phyloP scores from a whole-genome alignment of 2,113 vertebrate genomes.

The Struthidea cinerea region DNA sequence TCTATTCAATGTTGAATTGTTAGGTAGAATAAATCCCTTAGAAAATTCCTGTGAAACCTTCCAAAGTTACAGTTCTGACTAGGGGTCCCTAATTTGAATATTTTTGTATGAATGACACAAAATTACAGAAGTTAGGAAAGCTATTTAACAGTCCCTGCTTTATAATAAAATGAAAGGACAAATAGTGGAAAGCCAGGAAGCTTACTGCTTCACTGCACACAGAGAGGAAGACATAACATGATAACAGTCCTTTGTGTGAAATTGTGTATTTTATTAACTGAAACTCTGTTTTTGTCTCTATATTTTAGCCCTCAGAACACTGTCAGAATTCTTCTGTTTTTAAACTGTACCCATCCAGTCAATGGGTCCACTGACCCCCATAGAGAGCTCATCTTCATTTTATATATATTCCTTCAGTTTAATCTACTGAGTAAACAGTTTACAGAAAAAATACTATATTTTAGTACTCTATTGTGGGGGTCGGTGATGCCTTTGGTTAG shows the following conservation, averaged over 20 bases:
- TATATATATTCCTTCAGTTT: background rate
- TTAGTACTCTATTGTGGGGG: no score
- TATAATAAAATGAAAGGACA: background rate
- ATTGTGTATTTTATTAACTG: background rate
- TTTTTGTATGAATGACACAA: background rate
- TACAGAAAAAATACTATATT: background rate
- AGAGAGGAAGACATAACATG: background rate
- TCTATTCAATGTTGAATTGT: background rate
- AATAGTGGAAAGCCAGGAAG: background rate
- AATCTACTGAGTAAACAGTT: background rate
- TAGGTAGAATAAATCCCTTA: background rate
- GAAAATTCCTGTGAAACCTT: background rate
- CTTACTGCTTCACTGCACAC: background rate
- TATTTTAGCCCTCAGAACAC: background rate
- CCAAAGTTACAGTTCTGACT: background rate
- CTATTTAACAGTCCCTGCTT: background rate
- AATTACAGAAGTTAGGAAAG: background rate
- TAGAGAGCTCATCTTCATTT: background rate
- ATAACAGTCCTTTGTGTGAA: background rate
- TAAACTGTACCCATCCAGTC: background rate
- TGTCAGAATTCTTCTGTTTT: background rate
- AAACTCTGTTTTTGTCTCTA: background rate
- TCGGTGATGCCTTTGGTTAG: no score
- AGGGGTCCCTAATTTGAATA: background rate
- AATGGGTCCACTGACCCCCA: accelerated